phyloP scores from a whole-genome alignment of 1,140 invertebrate genomes.

The Galendromus occidentalis region DNA sequence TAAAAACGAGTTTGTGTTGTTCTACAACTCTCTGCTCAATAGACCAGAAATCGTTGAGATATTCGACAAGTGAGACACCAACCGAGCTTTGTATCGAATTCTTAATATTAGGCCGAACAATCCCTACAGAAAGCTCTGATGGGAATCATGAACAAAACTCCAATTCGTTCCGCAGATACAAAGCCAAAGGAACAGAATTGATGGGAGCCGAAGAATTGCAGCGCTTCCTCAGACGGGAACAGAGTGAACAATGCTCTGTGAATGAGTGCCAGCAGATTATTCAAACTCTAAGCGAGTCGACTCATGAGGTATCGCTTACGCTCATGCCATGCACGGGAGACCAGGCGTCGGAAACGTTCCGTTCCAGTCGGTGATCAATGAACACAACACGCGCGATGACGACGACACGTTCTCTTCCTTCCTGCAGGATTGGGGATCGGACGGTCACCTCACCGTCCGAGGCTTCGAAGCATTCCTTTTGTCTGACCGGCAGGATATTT shows the following conservation, averaged over 20 bases:
- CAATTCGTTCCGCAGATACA: slow-evolving; percentile 26
- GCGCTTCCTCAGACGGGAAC: slow-evolving; percentile 26
- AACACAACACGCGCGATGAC: not conserved
- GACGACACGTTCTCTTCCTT: slow-evolving; percentile 20
- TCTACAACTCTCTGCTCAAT: slow-evolving; percentile 33
- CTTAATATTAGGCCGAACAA: slow-evolving; percentile 12
- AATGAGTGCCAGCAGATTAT: slow-evolving; percentile 1
- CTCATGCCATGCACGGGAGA: too few relatives aligned
- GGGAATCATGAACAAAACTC: not conserved
- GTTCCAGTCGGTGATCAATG: not conserved
- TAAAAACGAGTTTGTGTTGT: slow-evolving; percentile 35
- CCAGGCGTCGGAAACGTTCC: not conserved
- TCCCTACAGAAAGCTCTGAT: not conserved
- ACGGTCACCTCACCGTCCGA: slow-evolving; percentile 16
- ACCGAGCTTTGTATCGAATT: not conserved
- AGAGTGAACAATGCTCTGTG: slow-evolving; percentile 21
- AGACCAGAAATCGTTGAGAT: slow-evolving; percentile 34
- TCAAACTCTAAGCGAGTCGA: not conserved
- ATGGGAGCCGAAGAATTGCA: slow-evolving; percentile 26
- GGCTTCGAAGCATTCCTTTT: slow-evolving; percentile 29
- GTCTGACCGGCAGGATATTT: slow-evolving; percentile 28
- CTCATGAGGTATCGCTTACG: not conserved
- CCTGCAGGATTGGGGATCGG: slow-evolving; percentile 15
- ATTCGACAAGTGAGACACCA: slow-evolving; percentile 32
- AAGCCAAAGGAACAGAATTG: slow-evolving; percentile 22